Percentiles rank a stretch among this genome's conserved stretches.
Conservation (phyloP, 2,113 vertebrate species). For the Limnothrissa miodon region DNA sequence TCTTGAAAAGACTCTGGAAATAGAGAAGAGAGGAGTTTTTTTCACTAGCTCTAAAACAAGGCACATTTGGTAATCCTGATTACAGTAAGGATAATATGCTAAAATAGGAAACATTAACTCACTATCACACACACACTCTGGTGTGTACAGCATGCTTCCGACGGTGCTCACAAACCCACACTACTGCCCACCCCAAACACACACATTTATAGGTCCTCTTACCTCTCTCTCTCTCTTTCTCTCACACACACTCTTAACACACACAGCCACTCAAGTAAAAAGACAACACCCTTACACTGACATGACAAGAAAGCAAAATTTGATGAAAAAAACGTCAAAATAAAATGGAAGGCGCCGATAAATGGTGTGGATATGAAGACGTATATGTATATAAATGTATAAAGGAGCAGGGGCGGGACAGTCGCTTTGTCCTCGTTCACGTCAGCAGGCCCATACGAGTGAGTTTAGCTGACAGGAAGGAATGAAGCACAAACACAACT, state of each 20-base stretch:
- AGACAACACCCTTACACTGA: conserved; percentile 1
- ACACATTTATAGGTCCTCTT: too few relatives aligned
- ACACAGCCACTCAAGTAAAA: conserved; percentile 12
- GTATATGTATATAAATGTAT: conserved; percentile 19
- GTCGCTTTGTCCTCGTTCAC: conserved; percentile 52
- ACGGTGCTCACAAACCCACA: background rate
- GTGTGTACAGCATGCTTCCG: background rate
- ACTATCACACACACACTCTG: background rate
- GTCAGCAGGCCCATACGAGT: conserved; percentile 93
- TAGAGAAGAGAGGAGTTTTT: background rate
- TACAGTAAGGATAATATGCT: conserved; percentile 14
- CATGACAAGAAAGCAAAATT: conserved; percentile 20
- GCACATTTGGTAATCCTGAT: conserved; percentile 38
- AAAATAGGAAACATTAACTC: background rate
- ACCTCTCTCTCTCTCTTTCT: too few relatives aligned
- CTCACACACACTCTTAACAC: conserved; percentile 13
- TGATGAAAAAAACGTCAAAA: background rate
- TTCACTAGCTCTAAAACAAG: conserved; percentile 21
- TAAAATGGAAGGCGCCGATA: conserved; percentile 53
- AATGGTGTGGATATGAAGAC: conserved; percentile 25
- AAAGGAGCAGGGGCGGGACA: background rate
- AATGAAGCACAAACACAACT: conserved; percentile 91
- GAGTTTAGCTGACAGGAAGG: conserved; percentile 96
- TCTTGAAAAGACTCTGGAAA: background rate
- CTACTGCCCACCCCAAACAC: background rate